A percentile compares a stretch with the other conserved stretches of the same genome.
phyloP scores from a whole-genome alignment of 1,140 invertebrate species.

The Archivesica marissinica region DNA sequence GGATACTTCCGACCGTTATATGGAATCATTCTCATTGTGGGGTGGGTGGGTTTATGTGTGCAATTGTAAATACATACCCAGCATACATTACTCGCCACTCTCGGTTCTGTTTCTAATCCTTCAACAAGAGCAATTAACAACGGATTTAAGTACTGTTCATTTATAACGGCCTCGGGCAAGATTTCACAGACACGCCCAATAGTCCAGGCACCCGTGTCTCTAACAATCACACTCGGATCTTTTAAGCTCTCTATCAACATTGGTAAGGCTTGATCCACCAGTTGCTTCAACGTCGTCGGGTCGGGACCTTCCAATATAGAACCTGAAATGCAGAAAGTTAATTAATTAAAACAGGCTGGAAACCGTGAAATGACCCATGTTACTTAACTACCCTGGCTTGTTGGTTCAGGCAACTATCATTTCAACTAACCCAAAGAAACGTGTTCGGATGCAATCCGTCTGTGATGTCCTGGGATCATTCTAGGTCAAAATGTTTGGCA shows the following conservation, averaged over 20 bases:
- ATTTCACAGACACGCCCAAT: constrained; percentile 99
- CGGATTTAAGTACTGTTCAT: constrained; percentile 89
- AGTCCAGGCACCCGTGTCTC: constrained; percentile 99
- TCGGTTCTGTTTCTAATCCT: constrained; percentile 94
- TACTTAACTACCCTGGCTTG: too few relatives aligned
- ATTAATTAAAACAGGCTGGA: too few relatives aligned
- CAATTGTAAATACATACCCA: constrained; percentile 93
- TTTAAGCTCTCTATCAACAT: constrained; percentile 98
- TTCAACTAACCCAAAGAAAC: too few relatives aligned
- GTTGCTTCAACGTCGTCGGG: constrained; percentile 92
- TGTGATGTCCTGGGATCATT: too few relatives aligned
- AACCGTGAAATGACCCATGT: too few relatives aligned
- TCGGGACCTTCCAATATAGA: constrained; percentile 98
- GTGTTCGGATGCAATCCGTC: too few relatives aligned
- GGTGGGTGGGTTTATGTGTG: too few relatives aligned
- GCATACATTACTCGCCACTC: constrained; percentile 99
- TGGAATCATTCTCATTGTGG: too few relatives aligned
- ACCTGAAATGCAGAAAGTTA: constrained; percentile 83
- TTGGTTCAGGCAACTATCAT: too few relatives aligned
- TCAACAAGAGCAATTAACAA: constrained; percentile 95
- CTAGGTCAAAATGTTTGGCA: too few relatives aligned
- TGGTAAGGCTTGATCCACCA: constrained; percentile 98
- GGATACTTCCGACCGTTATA: too few relatives aligned
- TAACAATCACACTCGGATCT: constrained; percentile 91
- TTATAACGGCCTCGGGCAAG: constrained; percentile 98